These are phyloP conservation scores for Epizoanthus stellaris DNA, from an alignment of 92 coral and sea anemone genomes.

Conservation along the genomic window DNA sequence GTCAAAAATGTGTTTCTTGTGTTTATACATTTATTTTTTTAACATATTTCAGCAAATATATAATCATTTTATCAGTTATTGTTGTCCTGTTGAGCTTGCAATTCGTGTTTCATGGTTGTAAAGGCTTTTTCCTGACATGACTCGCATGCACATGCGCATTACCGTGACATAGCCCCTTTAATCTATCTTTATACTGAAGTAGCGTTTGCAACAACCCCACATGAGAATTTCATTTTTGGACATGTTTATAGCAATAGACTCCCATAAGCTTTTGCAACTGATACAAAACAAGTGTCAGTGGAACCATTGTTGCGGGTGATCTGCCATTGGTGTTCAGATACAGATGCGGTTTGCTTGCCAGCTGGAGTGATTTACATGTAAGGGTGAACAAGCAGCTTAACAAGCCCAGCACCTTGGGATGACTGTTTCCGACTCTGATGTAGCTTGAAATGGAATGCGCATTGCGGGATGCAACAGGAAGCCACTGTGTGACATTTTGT, in stretches of 20 bases:
- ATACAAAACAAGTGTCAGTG: background rate
- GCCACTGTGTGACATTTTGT: background rate
- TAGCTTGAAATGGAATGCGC: background rate
- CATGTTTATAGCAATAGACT: background rate
- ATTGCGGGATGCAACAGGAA: background rate
- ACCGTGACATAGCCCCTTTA: no score
- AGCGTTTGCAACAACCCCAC: no score
- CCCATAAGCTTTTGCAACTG: background rate
- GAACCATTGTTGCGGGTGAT: background rate
- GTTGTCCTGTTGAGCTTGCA: no score
- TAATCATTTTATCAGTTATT: no score
- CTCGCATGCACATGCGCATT: no score
- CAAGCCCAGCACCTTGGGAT: background rate
- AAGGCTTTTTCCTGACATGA: no score
- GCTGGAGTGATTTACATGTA: background rate
- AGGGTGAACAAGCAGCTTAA: background rate
- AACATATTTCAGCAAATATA: no score
- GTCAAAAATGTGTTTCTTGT: no score
- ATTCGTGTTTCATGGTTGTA: no score
- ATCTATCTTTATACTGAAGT: no score
- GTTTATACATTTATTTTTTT: no score
- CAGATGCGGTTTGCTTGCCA: background rate
- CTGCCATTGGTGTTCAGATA: constrained; percentile 2
- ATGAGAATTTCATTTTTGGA: background rate
- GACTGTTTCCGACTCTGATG: background rate